These are phyloP conservation scores for Nephrotoma flavescens DNA, from an alignment of 2,888 invertebrate genomes.

Conservation along the genomic window DNA sequence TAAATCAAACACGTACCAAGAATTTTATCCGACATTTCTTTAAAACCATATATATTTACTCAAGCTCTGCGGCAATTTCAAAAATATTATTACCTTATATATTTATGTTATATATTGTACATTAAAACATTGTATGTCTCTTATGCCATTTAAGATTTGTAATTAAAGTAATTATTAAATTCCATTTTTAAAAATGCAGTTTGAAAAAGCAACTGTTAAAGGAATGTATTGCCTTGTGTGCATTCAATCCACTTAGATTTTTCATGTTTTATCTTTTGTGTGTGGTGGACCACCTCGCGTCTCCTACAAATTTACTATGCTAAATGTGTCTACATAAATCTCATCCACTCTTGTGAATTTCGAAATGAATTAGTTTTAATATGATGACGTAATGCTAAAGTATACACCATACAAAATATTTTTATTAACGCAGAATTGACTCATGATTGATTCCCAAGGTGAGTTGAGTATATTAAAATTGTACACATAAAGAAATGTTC, in stretches of 20 bases:
- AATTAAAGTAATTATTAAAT: neutral
- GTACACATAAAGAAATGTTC: neutral
- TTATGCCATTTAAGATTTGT: neutral
- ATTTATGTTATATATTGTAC: neutral
- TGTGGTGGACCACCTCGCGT: neutral
- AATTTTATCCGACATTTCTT: neutral
- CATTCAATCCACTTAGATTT: neutral
- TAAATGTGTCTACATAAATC: neutral
- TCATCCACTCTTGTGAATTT: neutral
- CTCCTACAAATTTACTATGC: neutral
- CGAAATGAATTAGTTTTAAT: neutral
- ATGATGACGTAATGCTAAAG: neutral
- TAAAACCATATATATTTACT: neutral
- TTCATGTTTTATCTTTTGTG: neutral
- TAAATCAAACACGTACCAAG: neutral
- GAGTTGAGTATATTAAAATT: neutral
- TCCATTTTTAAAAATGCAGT: neutral
- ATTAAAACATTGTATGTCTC: neutral
- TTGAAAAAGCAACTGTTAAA: neutral
- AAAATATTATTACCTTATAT: neutral
- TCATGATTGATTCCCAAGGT: neutral
- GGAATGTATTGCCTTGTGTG: neutral
- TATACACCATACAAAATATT: neutral
- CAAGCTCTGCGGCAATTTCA: neutral
- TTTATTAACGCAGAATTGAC: neutral